phyloP scores from a whole-genome alignment of 2,113 vertebrate genomes.

The Strix uralensis region DNA sequence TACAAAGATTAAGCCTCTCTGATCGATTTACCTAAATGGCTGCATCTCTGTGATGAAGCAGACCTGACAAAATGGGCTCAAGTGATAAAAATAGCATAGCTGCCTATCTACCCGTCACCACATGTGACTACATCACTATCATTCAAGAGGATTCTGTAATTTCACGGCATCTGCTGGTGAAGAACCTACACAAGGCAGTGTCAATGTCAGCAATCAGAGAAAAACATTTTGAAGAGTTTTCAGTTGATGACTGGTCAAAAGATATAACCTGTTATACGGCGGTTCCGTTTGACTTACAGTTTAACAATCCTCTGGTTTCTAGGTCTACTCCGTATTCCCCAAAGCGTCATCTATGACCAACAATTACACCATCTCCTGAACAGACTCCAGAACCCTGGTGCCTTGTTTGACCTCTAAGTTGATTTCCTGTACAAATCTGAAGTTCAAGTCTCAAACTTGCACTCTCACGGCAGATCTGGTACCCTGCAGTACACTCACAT shows the following conservation, averaged over 20 bases:
- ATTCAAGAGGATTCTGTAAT: not conserved
- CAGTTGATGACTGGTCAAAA: not conserved
- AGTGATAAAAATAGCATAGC: not conserved
- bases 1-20: not conserved
- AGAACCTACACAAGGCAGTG: not conserved
- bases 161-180: not conserved
- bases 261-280: not conserved
- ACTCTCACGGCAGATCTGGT: not conserved
- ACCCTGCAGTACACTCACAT: accelerated
- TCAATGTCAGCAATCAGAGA: not conserved
- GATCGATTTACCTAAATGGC: not conserved
- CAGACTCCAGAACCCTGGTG: not conserved
- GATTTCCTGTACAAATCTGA: not conserved
- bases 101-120: not conserved
- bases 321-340: not conserved
- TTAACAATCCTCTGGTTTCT: not conserved
- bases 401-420: not conserved
- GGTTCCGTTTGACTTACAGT: not conserved
- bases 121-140: not conserved
- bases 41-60: not conserved
- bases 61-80: slow-evolving; percentile 32
- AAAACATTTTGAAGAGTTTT: not conserved
- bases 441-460: not conserved
- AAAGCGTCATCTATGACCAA: not conserved
- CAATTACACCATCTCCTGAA: accelerated